Base-by-base conservation (phyloP, 1,140 invertebrate genomes). In the Drosophila yakuba region DNA sequence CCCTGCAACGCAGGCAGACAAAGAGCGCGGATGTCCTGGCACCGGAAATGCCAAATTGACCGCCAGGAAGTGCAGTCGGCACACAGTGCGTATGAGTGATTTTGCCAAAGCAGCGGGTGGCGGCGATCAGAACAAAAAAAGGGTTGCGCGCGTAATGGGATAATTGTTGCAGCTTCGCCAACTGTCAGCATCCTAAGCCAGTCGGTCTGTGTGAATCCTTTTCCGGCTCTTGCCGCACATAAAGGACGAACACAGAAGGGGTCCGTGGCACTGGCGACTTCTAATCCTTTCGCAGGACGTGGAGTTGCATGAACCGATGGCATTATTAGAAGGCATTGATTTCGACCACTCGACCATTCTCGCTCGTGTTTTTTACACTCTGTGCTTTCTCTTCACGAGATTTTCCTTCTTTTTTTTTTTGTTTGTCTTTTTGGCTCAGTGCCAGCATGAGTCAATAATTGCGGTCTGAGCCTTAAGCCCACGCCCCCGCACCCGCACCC, bases 381-480 rank as follows among this genome's bases (percentile, higher is more conserved):
- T 10, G 11, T 10, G 12, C 10, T 35, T 52, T 52, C 47, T 56
- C 41, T 45, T 32, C 51, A 50, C 23, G 20, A 20, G 1, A 20
- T 20, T n/a, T 25, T 4, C 0, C 25, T 47, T 52, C 47, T 56
- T 25, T 45, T 38, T 45, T 32, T 32, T 32, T 32, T 10, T 32
- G 0, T 32, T 32, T 25, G 39, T 45, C 38, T 63, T 55, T 35
- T 25, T 80, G 84, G 85, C 84, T 89, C 89, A 89, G 77, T 90
- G 84, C 84, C 84, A 89, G 84, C 84, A 75, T 90, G 85, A 89
- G 85, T 89, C 84, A 89, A 88, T 88, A 84, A 88, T 84, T 74
- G 59, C n/a, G 71, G 71, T 72, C 56, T 61, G 57, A 59, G 66
- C 66, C 28, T 36, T 54, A 47, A 32, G 8, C 25, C 32, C 15